phyloP scores from a whole-genome alignment of 2,797 vertebrate species.

The Ptychadena robeensis region DNA sequence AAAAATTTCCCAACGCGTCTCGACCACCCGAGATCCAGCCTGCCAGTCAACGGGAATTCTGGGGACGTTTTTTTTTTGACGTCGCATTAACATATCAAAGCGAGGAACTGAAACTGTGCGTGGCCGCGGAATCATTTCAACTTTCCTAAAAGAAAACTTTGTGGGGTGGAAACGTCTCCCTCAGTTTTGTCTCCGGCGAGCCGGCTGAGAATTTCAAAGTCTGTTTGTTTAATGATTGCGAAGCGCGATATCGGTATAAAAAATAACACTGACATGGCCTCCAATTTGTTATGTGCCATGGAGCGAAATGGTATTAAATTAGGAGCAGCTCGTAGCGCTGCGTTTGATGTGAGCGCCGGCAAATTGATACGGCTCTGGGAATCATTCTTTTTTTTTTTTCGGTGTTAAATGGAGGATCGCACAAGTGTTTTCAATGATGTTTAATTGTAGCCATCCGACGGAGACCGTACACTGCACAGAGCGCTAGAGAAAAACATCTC shows the following conservation, averaged over 20 bases:
- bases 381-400: too few species aligned
- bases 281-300: slow-evolving; percentile 67
- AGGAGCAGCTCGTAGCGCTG: slow-evolving; percentile 61
- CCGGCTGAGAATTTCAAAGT: slow-evolving; percentile 68
- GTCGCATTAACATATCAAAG: slow-evolving; percentile 82
- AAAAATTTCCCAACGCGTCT: slow-evolving; percentile 78
- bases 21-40: slow-evolving; percentile 72
- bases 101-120: slow-evolving; percentile 69
- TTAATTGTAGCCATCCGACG: slow-evolving; percentile 58
- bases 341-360: slow-evolving; percentile 44
- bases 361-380: slow-evolving; percentile 40
- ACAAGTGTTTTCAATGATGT: slow-evolving; percentile 63
- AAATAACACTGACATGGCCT: slow-evolving; percentile 62
- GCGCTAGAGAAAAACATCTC: background rate
- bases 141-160: slow-evolving; percentile 49
- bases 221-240: slow-evolving; percentile 77
- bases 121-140: slow-evolving; percentile 63
- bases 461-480: background rate
- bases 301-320: slow-evolving; percentile 65
- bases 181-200: slow-evolving; percentile 58
- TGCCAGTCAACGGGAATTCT: slow-evolving; percentile 68
- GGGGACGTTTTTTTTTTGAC: slow-evolving; percentile 63
- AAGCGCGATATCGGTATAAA: slow-evolving; percentile 72
- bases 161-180: background rate
- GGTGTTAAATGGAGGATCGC: slow-evolving; percentile 45